Base-by-base conservation (phyloP, 2,888 invertebrate genomes). In the Drepanosiphum platanoidis region DNA sequence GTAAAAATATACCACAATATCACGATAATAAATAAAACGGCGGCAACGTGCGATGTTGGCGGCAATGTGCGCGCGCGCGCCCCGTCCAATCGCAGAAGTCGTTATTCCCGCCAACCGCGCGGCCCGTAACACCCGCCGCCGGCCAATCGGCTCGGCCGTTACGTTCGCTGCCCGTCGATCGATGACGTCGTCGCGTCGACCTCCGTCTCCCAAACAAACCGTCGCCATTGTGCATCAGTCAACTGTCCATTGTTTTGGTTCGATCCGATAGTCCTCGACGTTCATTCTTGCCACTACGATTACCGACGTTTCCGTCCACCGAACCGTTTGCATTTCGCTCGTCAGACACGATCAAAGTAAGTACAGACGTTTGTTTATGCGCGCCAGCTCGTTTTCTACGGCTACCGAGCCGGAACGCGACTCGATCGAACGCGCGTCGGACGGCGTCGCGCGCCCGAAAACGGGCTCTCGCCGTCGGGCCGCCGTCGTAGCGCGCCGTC, bases 51-150 rank as follows among this genome's bases (percentile, higher is more conserved):
- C 5, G 27, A 71, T n/a, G 84, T 84, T 84, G 84, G 84, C 58
- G 22, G 39, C n/a, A 58, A 3, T 84, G 84, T 1, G 3, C 8
- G n/a, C 15, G 11, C 1, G 3, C 8, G n/a, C 15, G 11, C 9
- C 3, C 0, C 58, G 15, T n/a, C 68, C 84, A 84, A 84, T 75
- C 46, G 15, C 39, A 15, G 11, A 0, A 3, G 0, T 30, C 58
- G 84, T 84, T 84, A 84, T 77, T 75, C n/a, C n/a, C n/a, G 15
- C 84, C 84, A 84, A 84, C 77, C 52, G 36, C 22, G 3, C 1
- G 2, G 27, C 30, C 18, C n/a, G 84, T 77, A 58, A 77, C 11
- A 58, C 22, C 0, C 4, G 5, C 7, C 0, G 4, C 5, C 8
- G 9, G n/a, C 84, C 84, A 77, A 84, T 77, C 36, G 4, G 39